These are phyloP conservation scores for Scaptomyza pallida DNA, from an alignment of 1,140 invertebrate species.

Conservation along the genomic window DNA sequence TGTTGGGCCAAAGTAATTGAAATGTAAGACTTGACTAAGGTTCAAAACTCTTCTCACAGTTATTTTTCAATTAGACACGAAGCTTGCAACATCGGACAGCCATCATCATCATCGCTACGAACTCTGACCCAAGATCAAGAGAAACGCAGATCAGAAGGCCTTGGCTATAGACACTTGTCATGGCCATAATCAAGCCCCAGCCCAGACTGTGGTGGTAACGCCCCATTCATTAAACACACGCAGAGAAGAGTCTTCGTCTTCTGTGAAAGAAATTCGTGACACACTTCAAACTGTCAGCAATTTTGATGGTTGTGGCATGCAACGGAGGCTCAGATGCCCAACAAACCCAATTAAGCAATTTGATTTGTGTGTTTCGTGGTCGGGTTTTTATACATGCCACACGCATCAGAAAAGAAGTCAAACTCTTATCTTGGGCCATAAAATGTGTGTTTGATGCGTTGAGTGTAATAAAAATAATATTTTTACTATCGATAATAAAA, in stretches of 20 bases:
- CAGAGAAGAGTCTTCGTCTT: neutral
- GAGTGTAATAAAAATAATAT: slow-evolving; percentile 22
- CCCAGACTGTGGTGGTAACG: slow-evolving; percentile 1
- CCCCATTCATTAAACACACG: slow-evolving; percentile 45
- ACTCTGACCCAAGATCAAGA: slow-evolving; percentile 35
- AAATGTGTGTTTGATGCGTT: slow-evolving; percentile 12
- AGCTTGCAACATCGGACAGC: slow-evolving; percentile 21
- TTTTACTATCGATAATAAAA: slow-evolving; percentile 57
- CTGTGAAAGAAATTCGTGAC: slow-evolving; percentile 36
- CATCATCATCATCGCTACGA: slow-evolving; percentile 4
- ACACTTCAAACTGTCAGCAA: slow-evolving; percentile 51
- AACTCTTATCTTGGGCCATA: slow-evolving; percentile 46
- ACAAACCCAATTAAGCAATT: slow-evolving; percentile 59
- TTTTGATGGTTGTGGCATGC: slow-evolving; percentile 30
- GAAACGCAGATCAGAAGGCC: neutral
- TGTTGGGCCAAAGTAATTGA: no score
- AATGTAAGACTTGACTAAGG: no score
- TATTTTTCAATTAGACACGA: slow-evolving; percentile 25
- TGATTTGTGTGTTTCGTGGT: slow-evolving; percentile 47
- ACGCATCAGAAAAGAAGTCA: slow-evolving; percentile 18
- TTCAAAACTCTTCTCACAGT: no score
- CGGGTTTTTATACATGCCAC: slow-evolving; percentile 29
- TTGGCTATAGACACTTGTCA: neutral
- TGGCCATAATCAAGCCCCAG: slow-evolving; percentile 25
- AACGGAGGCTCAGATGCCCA: slow-evolving; percentile 10